These are phyloP conservation scores for Colostygia pectinataria DNA, from an alignment of 2,888 invertebrate genomes.

Conservation along the genomic window DNA sequence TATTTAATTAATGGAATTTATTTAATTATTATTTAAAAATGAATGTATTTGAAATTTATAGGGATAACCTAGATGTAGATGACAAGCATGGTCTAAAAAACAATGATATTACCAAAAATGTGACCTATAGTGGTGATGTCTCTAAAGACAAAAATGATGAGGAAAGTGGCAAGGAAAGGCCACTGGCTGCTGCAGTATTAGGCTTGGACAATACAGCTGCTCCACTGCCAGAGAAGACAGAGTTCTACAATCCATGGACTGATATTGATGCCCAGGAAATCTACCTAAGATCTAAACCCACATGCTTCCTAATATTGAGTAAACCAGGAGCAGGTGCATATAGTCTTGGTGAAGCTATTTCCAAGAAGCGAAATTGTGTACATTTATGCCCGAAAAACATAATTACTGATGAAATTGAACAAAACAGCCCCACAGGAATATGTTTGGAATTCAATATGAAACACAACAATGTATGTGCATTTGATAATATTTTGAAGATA, in stretches of 20 bases:
- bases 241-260: slow-evolving; percentile 65
- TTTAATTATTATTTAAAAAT: slow-evolving; percentile 36
- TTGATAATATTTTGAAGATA: slow-evolving; percentile 76
- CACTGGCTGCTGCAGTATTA: slow-evolving; percentile 61
- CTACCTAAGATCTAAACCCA: slow-evolving; percentile 76
- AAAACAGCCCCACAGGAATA: slow-evolving; percentile 77
- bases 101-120: slow-evolving; percentile 42
- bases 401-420: slow-evolving; percentile 82
- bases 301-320: slow-evolving; percentile 83
- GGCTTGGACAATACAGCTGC: slow-evolving; percentile 66
- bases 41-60: slow-evolving; percentile 46
- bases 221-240: slow-evolving; percentile 44
- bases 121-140: slow-evolving; percentile 47
- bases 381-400: slow-evolving; percentile 82
- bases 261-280: slow-evolving; percentile 78
- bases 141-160: slow-evolving; percentile 13
- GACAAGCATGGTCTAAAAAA: slow-evolving; percentile 50
- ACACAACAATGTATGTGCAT: slow-evolving; percentile 75
- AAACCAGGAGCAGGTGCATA: slow-evolving; percentile 82
- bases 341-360: slow-evolving; percentile 79
- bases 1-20: slow-evolving; percentile 10
- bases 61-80: slow-evolving; percentile 44
- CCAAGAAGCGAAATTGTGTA: slow-evolving; percentile 81
- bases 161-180: slow-evolving; percentile 32
- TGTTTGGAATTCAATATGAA: slow-evolving; percentile 83